Evolutionary conservation across 2,797 vertebrate species (phyloP), one percentile per base, ranked within the genome.

Genomic region (Zalophus californianus): DNA sequence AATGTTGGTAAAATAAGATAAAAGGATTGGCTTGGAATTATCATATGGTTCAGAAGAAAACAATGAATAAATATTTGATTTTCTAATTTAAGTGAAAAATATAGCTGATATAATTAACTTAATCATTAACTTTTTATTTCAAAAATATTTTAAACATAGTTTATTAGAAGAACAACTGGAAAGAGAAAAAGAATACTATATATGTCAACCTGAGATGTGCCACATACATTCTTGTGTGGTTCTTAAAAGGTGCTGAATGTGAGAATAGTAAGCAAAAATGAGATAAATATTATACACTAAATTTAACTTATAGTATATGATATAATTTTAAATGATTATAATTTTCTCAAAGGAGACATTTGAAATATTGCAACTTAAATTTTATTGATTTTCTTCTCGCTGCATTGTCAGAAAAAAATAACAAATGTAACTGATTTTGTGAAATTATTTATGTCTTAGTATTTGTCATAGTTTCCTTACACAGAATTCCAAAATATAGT

Each of bases 391-490:
- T 82, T 86, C 11, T 90, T 56, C 2, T 87, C 77, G n/a, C 14
- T 58, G 1, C 90, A 14, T 32, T 86, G 88, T 21, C 20, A 73
- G 41, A 7, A 72, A 54, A 94, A 75, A 92, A 58, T 32, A 75
- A 60, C 70, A 54, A 90, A 52, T 25, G 38, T 23, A 56, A n/a
- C 5, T 77, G 23, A 82, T 70, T 44, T 90, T 44, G 1, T 97
- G 32, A 94, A 90, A 92, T 82, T 94, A 80, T 77, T 38, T 85
- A n/a, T 62, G 23, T 18, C 20, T 93, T 79, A 38, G 2, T 0
- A 90, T 50, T 88, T 96, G 75, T 91, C 13, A 66, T 62, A 52
- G 3, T 70, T 23, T 94, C 93, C 94, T 95, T 93, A 78, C 21
- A 95, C 15, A 72, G 4, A 44, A 77, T 25, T 97, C 11, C 21